Conservation (phyloP, 2,888 invertebrate genomes). For the Drosophila paramelanica region DNA sequence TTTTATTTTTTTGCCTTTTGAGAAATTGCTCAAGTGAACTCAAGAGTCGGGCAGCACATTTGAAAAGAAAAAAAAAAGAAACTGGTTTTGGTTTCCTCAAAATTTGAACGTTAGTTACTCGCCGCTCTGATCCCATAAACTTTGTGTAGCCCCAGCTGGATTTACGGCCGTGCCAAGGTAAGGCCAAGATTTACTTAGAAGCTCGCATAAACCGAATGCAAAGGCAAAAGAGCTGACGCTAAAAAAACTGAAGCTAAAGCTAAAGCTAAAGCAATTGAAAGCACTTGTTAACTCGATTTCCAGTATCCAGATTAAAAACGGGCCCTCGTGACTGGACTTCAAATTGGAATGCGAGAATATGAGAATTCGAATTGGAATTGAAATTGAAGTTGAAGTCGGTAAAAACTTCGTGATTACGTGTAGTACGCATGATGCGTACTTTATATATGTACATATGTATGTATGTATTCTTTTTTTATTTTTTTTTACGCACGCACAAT, state of each 20-base stretch:
- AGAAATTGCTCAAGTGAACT: conserved; percentile 56
- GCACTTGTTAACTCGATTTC: conserved; percentile 11
- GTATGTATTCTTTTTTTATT: conserved; percentile 9
- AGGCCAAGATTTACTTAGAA: conserved; percentile 31
- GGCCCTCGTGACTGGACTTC: conserved; percentile 25
- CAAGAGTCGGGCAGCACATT: conserved; percentile 43
- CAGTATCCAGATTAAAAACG: conserved; percentile 24
- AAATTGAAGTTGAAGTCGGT: conserved; percentile 27
- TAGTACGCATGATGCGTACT: conserved; percentile 29
- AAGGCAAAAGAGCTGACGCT: too few species aligned
- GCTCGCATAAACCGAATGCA: background rate
- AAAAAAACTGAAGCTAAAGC: background rate
- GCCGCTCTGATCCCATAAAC: conserved; percentile 22
- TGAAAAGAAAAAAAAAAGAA: conserved; percentile 15
- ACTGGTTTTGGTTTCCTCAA: conserved; percentile 43
- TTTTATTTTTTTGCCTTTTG: conserved; percentile 18
- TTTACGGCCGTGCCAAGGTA: conserved; percentile 21
- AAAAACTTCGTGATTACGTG: conserved; percentile 26
- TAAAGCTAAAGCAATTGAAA: background rate
- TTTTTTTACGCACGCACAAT: conserved; percentile 49
- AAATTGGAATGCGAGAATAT: conserved; percentile 19
- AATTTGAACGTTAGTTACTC: conserved; percentile 26
- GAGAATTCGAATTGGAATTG: conserved; percentile 28
- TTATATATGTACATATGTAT: conserved; percentile 31
- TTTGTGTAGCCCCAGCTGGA: conserved; percentile 12